phyloP scores from a whole-genome alignment of 2,888 invertebrate species.

The Falcaria lacertinaria region DNA sequence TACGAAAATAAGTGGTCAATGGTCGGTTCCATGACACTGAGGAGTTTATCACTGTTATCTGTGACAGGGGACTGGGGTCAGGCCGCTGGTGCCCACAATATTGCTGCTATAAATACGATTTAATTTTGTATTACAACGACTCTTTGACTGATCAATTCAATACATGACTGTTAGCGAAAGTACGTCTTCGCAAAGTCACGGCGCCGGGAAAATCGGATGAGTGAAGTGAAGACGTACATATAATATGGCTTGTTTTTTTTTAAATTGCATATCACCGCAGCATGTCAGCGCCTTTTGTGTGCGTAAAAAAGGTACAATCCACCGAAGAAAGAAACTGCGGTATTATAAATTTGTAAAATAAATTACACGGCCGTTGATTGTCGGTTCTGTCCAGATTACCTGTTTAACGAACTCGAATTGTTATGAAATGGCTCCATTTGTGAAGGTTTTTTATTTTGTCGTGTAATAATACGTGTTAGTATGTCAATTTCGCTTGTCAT shows the following conservation, averaged over 20 bases:
- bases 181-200: conserved; percentile 53
- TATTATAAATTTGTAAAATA: conserved; percentile 69
- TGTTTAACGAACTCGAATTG: conserved; percentile 63
- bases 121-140: conserved; percentile 67
- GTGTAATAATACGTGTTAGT: conserved; percentile 65
- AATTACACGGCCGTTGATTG: conserved; percentile 70
- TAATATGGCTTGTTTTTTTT: conserved; percentile 34
- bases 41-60: conserved; percentile 54
- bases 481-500: conserved; percentile 52
- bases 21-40: conserved; percentile 72
- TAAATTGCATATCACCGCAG: conserved; percentile 63
- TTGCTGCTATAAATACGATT: conserved; percentile 70
- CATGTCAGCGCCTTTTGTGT: conserved; percentile 74
- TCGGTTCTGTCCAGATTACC: conserved; percentile 70
- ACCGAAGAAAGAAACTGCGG: conserved; percentile 57
- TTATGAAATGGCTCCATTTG: conserved; percentile 73
- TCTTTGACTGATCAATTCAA: conserved; percentile 73
- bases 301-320: conserved; percentile 34
- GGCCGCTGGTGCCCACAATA: conserved; percentile 54
- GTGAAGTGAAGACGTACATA: conserved; percentile 49
- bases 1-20: conserved; percentile 47
- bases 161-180: conserved; percentile 59
- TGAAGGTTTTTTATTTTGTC: conserved; percentile 48
- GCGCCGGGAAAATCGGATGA: conserved; percentile 46
- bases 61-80: conserved; percentile 26